Evolutionary conservation across 2,888 invertebrate genomes (phyloP).

Genomic region (Mimas tiliae): DNA sequence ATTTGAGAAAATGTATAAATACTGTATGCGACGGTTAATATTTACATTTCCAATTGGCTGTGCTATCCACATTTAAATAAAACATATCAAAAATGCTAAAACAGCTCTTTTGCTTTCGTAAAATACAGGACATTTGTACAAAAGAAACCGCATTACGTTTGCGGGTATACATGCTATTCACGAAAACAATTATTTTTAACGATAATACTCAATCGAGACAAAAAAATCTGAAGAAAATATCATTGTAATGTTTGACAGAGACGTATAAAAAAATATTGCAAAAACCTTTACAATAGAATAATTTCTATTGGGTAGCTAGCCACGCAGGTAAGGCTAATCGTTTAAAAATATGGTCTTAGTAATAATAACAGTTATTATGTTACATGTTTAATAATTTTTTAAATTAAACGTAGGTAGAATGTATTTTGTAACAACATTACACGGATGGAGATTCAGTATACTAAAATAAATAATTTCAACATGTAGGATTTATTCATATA

Average conservation of each 20-base stretch:
- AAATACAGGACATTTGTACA: slow-evolving; percentile 26
- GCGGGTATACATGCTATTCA: slow-evolving; percentile 49
- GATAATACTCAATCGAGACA: slow-evolving; percentile 37
- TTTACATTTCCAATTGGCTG: too few relatives aligned
- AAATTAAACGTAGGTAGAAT: too few relatives aligned
- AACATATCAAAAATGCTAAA: not conserved
- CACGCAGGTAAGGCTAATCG: slow-evolving; percentile 42
- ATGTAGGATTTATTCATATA: too few relatives aligned
- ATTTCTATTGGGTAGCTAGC: slow-evolving; percentile 43
- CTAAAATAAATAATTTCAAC: too few relatives aligned
- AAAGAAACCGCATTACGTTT: slow-evolving; percentile 33
- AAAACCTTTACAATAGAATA: slow-evolving; percentile 50
- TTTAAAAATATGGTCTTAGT: slow-evolving; percentile 35
- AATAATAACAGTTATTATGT: slow-evolving; percentile 31
- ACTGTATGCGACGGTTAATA: too few relatives aligned
- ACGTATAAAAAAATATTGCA: slow-evolving; percentile 33
- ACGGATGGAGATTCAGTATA: too few relatives aligned
- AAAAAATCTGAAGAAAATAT: slow-evolving; percentile 46
- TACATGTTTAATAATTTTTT: slow-evolving; percentile 25
- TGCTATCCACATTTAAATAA: not conserved
- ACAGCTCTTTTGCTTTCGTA: slow-evolving; percentile 6
- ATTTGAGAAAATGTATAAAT: too few relatives aligned
- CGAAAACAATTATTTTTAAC: slow-evolving; percentile 54
- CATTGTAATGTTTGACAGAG: slow-evolving; percentile 12
- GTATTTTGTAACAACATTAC: not conserved